A percentile compares a stretch with the other conserved stretches of the same genome.
These are phyloP conservation scores for Cosmia trapezina DNA, from an alignment of 2,888 invertebrate species.

Conservation along the genomic window DNA sequence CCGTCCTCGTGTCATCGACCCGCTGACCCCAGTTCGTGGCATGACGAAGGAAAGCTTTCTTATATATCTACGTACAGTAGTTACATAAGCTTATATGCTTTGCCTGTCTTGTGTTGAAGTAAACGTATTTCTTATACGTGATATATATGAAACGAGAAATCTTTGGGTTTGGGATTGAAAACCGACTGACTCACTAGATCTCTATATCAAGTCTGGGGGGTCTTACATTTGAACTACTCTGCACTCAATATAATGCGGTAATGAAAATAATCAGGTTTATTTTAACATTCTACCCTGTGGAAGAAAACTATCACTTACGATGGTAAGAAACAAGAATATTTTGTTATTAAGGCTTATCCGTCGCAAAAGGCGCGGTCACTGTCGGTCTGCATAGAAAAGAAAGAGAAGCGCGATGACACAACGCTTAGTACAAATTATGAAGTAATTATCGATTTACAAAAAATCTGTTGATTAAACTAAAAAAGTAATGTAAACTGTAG, in stretches of 20 bases:
- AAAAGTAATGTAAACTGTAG: too few relatives aligned
- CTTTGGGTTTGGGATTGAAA: background rate
- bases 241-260: background rate
- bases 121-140: background rate
- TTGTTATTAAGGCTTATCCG: too few relatives aligned
- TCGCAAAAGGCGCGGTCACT: too few relatives aligned
- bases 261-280: background rate
- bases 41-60: background rate
- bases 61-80: background rate
- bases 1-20: slow-evolving; percentile 22
- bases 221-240: background rate
- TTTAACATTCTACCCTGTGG: background rate
- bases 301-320: background rate
- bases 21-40: background rate
- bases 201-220: background rate
- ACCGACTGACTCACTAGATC: background rate
- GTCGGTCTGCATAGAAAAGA: too few relatives aligned
- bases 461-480: too few relatives aligned
- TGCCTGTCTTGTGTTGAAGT: background rate
- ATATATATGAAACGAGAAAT: background rate
- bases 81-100: background rate
- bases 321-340: background rate
- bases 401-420: too few relatives aligned
- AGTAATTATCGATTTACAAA: too few relatives aligned
- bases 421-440: too few relatives aligned